These are phyloP conservation scores for Drosophila lacteicornis DNA, from an alignment of 1,140 invertebrate genomes.

Conservation along the genomic window DNA sequence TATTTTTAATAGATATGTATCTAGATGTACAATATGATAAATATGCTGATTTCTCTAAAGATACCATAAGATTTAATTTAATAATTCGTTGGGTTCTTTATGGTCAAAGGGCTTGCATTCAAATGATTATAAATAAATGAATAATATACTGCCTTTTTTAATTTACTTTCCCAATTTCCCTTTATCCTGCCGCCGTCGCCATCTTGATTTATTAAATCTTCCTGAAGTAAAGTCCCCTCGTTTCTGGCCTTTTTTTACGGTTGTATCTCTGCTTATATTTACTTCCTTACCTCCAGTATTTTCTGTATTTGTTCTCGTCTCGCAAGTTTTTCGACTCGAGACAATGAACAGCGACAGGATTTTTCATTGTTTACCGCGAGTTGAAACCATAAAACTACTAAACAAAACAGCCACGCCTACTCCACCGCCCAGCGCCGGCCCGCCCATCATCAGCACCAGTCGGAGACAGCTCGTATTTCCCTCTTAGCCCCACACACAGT, in stretches of 20 bases:
- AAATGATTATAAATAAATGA: slow-evolving; percentile 21
- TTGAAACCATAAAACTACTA: slow-evolving; percentile 79
- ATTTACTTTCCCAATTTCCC: slow-evolving; percentile 13
- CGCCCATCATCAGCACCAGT: slow-evolving; percentile 33
- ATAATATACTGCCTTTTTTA: slow-evolving; percentile 28
- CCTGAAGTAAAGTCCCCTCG: slow-evolving; percentile 29
- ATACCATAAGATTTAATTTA: too few relatives aligned
- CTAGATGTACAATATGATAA: too few relatives aligned
- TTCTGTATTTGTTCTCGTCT: slow-evolving; percentile 6
- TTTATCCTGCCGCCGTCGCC: slow-evolving; percentile 14
- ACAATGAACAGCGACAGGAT: slow-evolving; percentile 74
- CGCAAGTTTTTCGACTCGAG: slow-evolving; percentile 63
- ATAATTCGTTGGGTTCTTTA: too few relatives aligned
- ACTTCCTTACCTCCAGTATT: not conserved
- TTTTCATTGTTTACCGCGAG: slow-evolving; percentile 74
- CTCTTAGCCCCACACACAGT: slow-evolving; percentile 4
- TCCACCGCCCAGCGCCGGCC: slow-evolving; percentile 4
- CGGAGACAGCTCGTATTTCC: not conserved
- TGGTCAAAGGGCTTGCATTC: too few relatives aligned
- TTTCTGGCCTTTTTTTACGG: not conserved
- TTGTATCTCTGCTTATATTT: not conserved
- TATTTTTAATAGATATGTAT: too few relatives aligned
- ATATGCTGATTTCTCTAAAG: too few relatives aligned
- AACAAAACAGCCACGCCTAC: slow-evolving; percentile 69
- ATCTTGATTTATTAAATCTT: slow-evolving; percentile 71